Base-by-base conservation (phyloP, 1,140 invertebrate genomes). In the Drosophila pachea region DNA sequence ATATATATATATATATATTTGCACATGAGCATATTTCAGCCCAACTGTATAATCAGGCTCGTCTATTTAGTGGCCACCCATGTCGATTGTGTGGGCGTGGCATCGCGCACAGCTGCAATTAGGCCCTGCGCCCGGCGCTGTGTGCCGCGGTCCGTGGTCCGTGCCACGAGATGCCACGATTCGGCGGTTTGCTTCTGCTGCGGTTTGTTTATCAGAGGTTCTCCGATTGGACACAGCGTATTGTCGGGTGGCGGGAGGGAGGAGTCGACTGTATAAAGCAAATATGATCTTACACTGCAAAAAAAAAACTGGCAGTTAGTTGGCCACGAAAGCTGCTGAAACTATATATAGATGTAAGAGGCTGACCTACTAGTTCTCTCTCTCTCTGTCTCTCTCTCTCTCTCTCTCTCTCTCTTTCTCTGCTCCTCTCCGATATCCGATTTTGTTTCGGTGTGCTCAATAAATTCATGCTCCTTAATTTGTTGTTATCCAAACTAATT, bases 1-100 rank as follows among this genome's bases (percentile, higher is more conserved):
- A 55, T 42, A n/a, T 31, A 48, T 48, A 12, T 11, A 55, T 55
- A 22, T 22, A 8, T 29, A 58, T 62, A 72, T 76, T 77, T 50
- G 50, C 40, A 43, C 60, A 64, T 42, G 35, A 56, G 45, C 43
- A 47, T 67, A 40, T 52, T 59, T 63, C 50, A 65, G 68, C 63
- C 73, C 63, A 79, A 84, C 67, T 43, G 52, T 73, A 59, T 78
- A 83, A 83, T 83, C 84, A n/a, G 78, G 36, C 12, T 43, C 58
- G 53, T 61, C 52, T 47, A 35, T 16, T 7, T 43, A 14, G 40
- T 40, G 35, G 14, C 45, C 53, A 32, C 12, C 14, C 42, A 43
- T 38, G 31, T 8, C 53, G 5, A 75, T 64, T 75, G 68, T 49
- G 76, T 84, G 78, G 79, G 78, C 73, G 76, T 75, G 73, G 56